These are phyloP conservation scores for Altica lythri DNA, from an alignment of 2,888 invertebrate genomes.

Conservation along the genomic window DNA sequence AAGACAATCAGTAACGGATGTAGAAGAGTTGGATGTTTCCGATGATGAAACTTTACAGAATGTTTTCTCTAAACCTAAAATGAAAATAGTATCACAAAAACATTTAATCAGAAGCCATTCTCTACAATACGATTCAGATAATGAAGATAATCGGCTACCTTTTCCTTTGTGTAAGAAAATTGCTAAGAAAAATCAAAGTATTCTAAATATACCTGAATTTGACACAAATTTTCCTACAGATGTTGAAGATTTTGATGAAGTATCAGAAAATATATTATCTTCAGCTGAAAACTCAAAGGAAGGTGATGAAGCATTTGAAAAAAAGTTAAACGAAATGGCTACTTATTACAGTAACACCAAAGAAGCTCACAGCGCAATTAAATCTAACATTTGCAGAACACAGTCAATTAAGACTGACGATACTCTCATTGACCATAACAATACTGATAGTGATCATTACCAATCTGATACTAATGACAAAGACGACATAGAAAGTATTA, in stretches of 20 bases:
- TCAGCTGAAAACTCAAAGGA: conserved; percentile 15
- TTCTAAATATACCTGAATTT: conserved; percentile 40
- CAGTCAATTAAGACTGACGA: conserved; percentile 20
- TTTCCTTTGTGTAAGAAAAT: conserved; percentile 44
- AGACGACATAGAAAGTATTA: conserved; percentile 9
- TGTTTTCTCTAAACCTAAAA: conserved; percentile 14
- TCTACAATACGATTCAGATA: conserved; percentile 43
- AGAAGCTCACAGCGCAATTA: conserved; percentile 32
- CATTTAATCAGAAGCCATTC: conserved; percentile 29
- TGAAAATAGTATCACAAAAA: conserved; percentile 1
- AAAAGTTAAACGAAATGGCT: conserved; percentile 41
- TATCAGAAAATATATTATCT: conserved; percentile 45
- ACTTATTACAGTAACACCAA: conserved; percentile 40
- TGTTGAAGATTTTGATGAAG: conserved; percentile 55
- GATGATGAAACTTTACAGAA: conserved; percentile 38
- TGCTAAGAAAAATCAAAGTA: conserved; percentile 35
- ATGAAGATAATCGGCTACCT: conserved; percentile 40
- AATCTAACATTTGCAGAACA: conserved; percentile 9
- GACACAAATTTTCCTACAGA: conserved; percentile 50
- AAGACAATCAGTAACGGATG: conserved; percentile 45
- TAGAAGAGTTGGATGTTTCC: conserved; percentile 49
- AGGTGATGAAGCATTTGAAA: conserved; percentile 38
- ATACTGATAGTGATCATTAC: conserved; percentile 42
- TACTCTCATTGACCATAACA: conserved; percentile 22
- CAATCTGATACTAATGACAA: conserved; percentile 34